These are phyloP conservation scores for Oophaga sylvatica DNA, from an alignment of 2,797 vertebrate genomes.

Conservation along the genomic window DNA sequence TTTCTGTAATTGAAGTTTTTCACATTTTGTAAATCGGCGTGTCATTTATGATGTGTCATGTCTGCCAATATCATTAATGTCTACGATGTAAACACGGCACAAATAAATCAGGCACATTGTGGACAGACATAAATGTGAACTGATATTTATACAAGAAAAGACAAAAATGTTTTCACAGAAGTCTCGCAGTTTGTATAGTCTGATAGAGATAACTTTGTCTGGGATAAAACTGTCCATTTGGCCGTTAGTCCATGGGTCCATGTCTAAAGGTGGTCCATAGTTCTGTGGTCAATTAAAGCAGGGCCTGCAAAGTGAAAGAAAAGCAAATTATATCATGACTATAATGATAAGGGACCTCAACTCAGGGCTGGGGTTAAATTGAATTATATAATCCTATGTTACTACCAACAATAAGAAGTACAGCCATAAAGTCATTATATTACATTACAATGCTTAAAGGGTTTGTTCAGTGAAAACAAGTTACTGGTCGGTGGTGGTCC, in stretches of 20 bases:
- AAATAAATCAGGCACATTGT: constrained; percentile 43
- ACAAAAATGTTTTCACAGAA: constrained; percentile 2
- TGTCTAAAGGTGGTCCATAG: not conserved
- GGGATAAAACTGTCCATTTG: not conserved
- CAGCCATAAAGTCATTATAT: too few relatives aligned
- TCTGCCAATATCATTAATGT: constrained; percentile 59
- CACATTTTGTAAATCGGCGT: constrained; percentile 53
- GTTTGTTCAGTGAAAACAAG: too few relatives aligned
- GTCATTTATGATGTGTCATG: constrained; percentile 61
- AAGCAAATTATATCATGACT: too few relatives aligned
- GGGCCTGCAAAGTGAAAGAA: too few relatives aligned
- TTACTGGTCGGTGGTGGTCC: too few relatives aligned
- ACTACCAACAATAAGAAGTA: too few relatives aligned
- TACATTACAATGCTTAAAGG: too few relatives aligned
- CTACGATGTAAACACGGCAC: constrained; percentile 44
- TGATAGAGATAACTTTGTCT: not conserved
- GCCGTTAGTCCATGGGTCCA: not conserved
- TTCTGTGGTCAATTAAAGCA: too few relatives aligned
- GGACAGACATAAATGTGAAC: not conserved
- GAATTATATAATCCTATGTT: too few relatives aligned
- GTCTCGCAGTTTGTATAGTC: not conserved
- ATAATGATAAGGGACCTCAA: too few relatives aligned
- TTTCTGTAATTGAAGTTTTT: constrained; percentile 60
- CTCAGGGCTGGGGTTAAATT: too few relatives aligned
- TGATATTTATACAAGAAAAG: not conserved